phyloP scores from a whole-genome alignment of 1,140 invertebrate genomes.

The Caenorhabditis elegans region DNA sequence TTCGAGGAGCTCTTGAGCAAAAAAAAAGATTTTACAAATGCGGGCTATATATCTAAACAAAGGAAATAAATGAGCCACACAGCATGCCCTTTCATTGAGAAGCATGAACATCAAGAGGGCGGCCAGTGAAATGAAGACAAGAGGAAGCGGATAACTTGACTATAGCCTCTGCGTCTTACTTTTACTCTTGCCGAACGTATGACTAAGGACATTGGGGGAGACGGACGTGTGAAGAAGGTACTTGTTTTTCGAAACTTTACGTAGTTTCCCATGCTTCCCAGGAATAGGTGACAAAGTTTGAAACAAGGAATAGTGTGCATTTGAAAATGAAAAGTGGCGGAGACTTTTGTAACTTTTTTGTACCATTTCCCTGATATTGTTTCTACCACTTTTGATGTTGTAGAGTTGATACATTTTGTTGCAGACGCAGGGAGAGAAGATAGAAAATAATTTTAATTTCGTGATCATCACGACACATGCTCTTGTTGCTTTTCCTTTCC shows the following conservation, averaged over 20 bases:
- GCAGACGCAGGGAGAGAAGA: not conserved
- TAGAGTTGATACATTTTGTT: not conserved
- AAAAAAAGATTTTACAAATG: not conserved
- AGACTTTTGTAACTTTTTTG: conserved; percentile 1
- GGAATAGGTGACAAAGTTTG: too few relatives aligned
- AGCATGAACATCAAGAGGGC: conserved; percentile 18
- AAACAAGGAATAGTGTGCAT: too few relatives aligned
- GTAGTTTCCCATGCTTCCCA: too few relatives aligned
- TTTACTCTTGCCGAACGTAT: not conserved
- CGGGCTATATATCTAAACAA: not conserved
- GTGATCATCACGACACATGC: conserved; percentile 1
- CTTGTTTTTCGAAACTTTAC: not conserved
- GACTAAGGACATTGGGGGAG: not conserved
- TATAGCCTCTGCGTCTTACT: not conserved
- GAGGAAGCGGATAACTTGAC: not conserved
- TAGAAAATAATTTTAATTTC: not conserved
- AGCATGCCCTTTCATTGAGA: not conserved
- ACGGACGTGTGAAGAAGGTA: not conserved
- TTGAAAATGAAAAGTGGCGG: too few relatives aligned
- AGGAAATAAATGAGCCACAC: not conserved
- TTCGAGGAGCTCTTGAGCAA: not conserved
- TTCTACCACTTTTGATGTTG: not conserved
- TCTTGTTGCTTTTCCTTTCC: not conserved
- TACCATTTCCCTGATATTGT: not conserved
- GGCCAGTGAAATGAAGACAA: not conserved